phyloP scores from a whole-genome alignment of 2,113 vertebrate genomes.

The Rhabdornis inornatus region DNA sequence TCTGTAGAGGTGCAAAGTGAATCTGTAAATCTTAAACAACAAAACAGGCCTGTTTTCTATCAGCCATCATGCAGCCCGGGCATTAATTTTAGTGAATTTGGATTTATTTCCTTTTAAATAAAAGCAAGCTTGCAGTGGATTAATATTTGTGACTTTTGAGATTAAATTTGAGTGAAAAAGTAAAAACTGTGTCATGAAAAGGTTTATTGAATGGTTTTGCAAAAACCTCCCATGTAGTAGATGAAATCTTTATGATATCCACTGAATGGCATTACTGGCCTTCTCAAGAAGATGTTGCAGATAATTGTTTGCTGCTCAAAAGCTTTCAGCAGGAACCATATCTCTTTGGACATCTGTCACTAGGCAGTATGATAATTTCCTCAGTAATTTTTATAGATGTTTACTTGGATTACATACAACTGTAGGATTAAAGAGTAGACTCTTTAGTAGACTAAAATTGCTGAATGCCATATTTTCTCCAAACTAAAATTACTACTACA shows the following conservation, averaged over 20 bases:
- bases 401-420: neutral
- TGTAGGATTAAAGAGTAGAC: neutral
- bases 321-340: neutral
- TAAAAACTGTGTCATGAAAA: neutral
- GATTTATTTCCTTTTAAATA: neutral
- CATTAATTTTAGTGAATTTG: neutral
- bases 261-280: neutral
- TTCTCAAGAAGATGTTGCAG: neutral
- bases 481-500: neutral
- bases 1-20: neutral
- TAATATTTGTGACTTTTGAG: neutral
- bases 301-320: neutral
- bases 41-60: neutral
- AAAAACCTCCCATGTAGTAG: neutral
- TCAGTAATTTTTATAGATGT: neutral
- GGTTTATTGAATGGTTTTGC: neutral
- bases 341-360: neutral
- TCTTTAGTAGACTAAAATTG: neutral
- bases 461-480: neutral
- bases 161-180: neutral
- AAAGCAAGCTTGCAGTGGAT: neutral
- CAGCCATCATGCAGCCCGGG: neutral
- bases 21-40: neutral
- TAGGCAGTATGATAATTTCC: neutral
- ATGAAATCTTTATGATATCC: neutral